Evolutionary conservation across 35 echinoderm and acorn worm genomes (phyloP), one percentile per base, ranked within the genome.

Genomic region (Apostichopus californicus): DNA sequence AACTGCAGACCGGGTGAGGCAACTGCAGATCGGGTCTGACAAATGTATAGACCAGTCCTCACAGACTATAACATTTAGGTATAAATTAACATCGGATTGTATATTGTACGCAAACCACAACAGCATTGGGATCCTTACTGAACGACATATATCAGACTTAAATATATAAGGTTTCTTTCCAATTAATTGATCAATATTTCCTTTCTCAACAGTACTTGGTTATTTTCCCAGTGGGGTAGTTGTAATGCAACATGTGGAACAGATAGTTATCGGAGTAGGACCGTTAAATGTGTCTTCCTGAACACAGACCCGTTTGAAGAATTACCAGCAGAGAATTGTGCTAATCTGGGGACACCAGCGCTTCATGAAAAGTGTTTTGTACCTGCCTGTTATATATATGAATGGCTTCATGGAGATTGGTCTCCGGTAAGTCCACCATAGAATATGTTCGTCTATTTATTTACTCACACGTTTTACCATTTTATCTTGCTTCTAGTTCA

Each of bases 241-340:
- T 83, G 80, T 55, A 83, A 83, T 34, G 80, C 80, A 14, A 83
- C 80, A 6, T 83, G 80, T 83, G 80, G 80, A n/a, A 53, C 80
- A 1, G 80, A 83, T 17, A 83, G 80, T 53, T 83, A 83, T 13
- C 46, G 53, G 55, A 83, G 34, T 5, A 83, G 80, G 55, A 55
- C 80, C 5, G 80, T 18, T 17, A 53, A 55, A 11, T 83, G 80
- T 55, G 80, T 55, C 52, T 55, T 8, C 5, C 34, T n/a, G 2
- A n/a, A 46, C 46, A 55, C 46, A 3, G 7, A 12, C 34, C 80
- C 28, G 53, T 14, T 55, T 56, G 34, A 17, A 54, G 13, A 18
- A 18, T 56, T 55, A 18, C 80, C 80, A 53, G 64, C 64, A 14
- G 64, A 9, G 64, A 14, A 11, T 68, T 68, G 64, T 68, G 11